Evolutionary conservation across 2,888 invertebrate species (phyloP), one percentile per base, ranked within the genome.

Genomic region (Drosophila paranaensis): DNA sequence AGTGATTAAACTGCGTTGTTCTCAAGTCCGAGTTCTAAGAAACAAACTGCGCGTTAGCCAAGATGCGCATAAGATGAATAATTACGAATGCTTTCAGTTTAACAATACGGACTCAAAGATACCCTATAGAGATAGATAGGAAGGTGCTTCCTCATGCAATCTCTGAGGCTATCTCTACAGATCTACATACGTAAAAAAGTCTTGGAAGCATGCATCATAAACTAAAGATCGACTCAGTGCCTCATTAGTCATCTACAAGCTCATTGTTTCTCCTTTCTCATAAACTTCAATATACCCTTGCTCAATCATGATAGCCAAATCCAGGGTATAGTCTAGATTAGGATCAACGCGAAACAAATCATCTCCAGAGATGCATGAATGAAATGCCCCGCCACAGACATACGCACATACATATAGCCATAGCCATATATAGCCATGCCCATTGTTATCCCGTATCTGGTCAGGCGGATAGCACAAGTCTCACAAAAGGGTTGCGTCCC

Each of bases 401-500:
- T 56, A 64, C n/a, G n/a, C n/a, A n/a, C 60, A 51, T 30, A n/a
- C 27, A 27, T 13, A 14, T 27, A 2, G 1, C 1, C 2, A 20
- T 20, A 51, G 43, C 30, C 66, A 2, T 20, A 20, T 20, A 20
- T 20, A 51, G 43, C 30, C 66, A 51, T 58, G 56, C 45, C 56
- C 80, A 77, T 81, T 81, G 77, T 82, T 53, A 39, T 20, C 63
- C 74, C 78, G 60, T 53, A 71, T 85, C 75, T 80, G 80, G 83
- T 69, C 83, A 75, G 71, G 68, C 77, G 48, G 63, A 55, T 45
- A 48, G 55, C 35, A 61, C 64, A 63, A 66, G 74, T 63, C 25
- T 27, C 43, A 70, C 50, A 69, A 82, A 83, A 80, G 84, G 84
- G 84, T 82, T 84, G 81, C 20, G 43, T 54, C 40, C 56, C 53